phyloP scores from a whole-genome alignment of 2,113 vertebrate species.

The Onychorhynchus coronatus region DNA sequence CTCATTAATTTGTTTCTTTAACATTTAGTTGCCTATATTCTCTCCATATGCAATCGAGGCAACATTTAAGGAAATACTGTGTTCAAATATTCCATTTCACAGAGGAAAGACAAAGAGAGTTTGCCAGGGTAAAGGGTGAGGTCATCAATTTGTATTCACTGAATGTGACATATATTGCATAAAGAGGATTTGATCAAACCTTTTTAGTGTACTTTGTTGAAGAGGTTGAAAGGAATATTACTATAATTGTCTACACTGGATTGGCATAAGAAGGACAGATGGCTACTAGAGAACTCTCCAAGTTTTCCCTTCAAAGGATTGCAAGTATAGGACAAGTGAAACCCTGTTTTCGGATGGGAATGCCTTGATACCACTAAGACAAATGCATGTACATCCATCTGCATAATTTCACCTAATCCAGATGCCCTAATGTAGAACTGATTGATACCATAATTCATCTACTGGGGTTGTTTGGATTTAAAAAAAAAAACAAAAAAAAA shows the following conservation, averaged over 20 bases:
- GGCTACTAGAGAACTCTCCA: background rate
- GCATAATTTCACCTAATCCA: background rate
- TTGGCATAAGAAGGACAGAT: background rate
- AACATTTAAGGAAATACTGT: background rate
- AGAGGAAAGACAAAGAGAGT: conserved; percentile 6
- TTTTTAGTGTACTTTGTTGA: conserved; percentile 34
- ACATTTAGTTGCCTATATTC: conserved; percentile 1
- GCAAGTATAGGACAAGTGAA: background rate
- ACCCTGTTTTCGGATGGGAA: background rate
- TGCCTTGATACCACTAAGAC: background rate
- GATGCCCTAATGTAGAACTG: background rate
- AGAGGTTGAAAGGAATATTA: conserved; percentile 30
- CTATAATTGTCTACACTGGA: background rate
- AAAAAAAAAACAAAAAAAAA: background rate
- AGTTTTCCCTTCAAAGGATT: background rate
- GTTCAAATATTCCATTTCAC: background rate
- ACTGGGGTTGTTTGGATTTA: background rate
- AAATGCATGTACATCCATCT: background rate
- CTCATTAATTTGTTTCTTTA: conserved; percentile 30
- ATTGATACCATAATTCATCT: background rate
- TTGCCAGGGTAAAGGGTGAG: conserved; percentile 35
- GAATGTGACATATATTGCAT: conserved; percentile 34
- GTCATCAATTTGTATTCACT: conserved; percentile 48
- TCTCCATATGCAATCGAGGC: background rate
- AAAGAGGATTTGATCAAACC: conserved; percentile 35